Conservation (phyloP, 1,140 invertebrate genomes). For the Ganaspis sp. region DNA sequence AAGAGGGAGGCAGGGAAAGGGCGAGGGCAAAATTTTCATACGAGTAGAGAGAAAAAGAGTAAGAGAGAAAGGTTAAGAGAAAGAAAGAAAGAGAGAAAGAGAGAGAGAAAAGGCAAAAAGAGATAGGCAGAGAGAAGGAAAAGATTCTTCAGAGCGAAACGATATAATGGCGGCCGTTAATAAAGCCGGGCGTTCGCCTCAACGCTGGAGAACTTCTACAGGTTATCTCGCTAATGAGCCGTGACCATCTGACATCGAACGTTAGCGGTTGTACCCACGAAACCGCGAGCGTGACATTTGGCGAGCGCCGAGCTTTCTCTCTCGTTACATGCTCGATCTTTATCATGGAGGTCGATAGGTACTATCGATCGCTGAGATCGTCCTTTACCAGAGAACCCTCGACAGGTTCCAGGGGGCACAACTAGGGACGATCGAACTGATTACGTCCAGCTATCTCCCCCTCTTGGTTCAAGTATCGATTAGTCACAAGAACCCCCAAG, state of each 20-base stretch:
- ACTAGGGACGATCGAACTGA: background rate
- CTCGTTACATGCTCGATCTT: constrained; percentile 32
- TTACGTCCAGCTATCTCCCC: background rate
- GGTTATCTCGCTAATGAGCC: constrained; percentile 68
- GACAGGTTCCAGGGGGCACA: background rate
- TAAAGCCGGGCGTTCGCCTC: constrained; percentile 51
- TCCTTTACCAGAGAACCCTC: background rate
- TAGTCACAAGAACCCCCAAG: background rate
- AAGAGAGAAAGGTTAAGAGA: constrained; percentile 30
- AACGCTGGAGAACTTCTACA: constrained; percentile 47
- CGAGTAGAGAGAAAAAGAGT: background rate
- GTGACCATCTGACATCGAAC: constrained; percentile 62
- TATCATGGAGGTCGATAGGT: constrained; percentile 46
- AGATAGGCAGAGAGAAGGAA: no score
- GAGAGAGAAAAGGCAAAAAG: constrained; percentile 27
- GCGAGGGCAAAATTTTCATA: background rate
- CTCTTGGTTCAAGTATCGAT: constrained; percentile 6
- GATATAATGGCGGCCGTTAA: constrained; percentile 64
- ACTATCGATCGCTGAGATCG: constrained; percentile 42
- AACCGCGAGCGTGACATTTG: constrained; percentile 51
- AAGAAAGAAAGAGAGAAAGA: background rate
- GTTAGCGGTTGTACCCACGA: constrained; percentile 45
- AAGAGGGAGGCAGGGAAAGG: background rate
- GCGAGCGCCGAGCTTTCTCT: constrained; percentile 30
- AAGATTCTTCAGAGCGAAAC: constrained; percentile 44